Conservation (phyloP, 1,140 invertebrate genomes). For the Holcopasites calliopsidis region DNA sequence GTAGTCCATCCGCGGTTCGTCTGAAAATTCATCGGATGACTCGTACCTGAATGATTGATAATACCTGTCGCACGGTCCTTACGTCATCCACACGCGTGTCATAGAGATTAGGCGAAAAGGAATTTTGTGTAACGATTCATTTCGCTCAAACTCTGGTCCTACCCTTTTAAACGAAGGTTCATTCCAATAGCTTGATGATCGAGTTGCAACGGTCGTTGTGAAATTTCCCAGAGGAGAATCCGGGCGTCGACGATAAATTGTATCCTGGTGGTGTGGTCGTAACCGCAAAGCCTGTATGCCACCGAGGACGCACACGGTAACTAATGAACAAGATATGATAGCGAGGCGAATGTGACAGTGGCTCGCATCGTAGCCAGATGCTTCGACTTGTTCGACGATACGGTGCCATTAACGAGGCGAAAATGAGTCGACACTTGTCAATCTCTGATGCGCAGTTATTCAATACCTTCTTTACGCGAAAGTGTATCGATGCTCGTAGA, state of each 20-base stretch:
- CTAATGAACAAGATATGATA: slow-evolving; percentile 57
- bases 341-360: slow-evolving; percentile 16
- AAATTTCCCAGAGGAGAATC: slow-evolving; percentile 22
- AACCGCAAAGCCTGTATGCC: slow-evolving; percentile 45
- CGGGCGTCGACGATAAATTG: slow-evolving; percentile 46
- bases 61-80: slow-evolving; percentile 1
- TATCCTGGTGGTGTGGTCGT: slow-evolving; percentile 34
- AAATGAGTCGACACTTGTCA: no score
- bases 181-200: no score
- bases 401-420: no score
- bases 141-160: no score
- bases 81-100: slow-evolving; percentile 31
- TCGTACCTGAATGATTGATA: slow-evolving; percentile 11
- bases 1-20: slow-evolving; percentile 13
- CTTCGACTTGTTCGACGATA: no score
- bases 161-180: no score
- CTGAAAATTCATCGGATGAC: slow-evolving; percentile 14
- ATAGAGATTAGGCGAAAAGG: slow-evolving; percentile 28
- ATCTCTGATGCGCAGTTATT: background rate
- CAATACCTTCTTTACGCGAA: background rate
- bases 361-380: background rate
- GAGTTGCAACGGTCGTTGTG: slow-evolving; percentile 1
- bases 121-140: slow-evolving; percentile 26
- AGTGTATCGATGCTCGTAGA: background rate
- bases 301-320: slow-evolving; percentile 34